Percentiles rank a stretch among this genome's conserved stretches.
phyloP scores from a whole-genome alignment of 2,797 vertebrate genomes.

The Pseudotriccus pelzelni region DNA sequence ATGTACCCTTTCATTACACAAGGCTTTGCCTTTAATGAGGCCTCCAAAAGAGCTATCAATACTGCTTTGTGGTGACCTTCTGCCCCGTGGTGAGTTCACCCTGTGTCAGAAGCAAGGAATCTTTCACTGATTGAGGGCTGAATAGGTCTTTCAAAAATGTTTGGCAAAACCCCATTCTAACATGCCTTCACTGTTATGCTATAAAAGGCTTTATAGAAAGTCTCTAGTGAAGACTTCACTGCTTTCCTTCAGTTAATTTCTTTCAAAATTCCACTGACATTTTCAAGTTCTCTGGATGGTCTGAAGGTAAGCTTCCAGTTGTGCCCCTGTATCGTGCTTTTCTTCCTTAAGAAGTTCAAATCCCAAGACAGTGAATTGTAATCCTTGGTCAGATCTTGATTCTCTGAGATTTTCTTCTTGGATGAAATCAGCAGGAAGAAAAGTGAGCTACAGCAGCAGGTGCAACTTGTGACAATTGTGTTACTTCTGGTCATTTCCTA shows the following conservation, averaged over 20 bases:
- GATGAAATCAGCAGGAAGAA: background rate
- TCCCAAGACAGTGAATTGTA: background rate
- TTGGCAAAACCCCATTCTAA: background rate
- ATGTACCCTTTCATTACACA: background rate
- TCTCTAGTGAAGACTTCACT: background rate
- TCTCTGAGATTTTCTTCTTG: background rate
- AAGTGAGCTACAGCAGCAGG: background rate
- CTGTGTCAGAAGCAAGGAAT: background rate
- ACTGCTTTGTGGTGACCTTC: background rate
- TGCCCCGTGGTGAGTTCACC: background rate
- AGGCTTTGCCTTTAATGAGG: background rate
- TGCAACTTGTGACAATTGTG: background rate
- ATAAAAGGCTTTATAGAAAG: background rate
- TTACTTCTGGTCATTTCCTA: background rate
- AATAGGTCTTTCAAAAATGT: conserved; percentile 14
- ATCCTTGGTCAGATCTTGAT: background rate
- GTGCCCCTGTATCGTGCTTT: background rate
- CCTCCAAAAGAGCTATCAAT: background rate
- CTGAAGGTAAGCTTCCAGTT: background rate
- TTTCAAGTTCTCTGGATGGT: background rate
- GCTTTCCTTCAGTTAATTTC: background rate
- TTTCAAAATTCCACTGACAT: background rate
- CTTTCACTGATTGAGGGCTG: background rate
- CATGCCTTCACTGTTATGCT: background rate
- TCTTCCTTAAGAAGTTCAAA: background rate